phyloP scores from a whole-genome alignment of 2,113 vertebrate species.

The Prinia subflava region DNA sequence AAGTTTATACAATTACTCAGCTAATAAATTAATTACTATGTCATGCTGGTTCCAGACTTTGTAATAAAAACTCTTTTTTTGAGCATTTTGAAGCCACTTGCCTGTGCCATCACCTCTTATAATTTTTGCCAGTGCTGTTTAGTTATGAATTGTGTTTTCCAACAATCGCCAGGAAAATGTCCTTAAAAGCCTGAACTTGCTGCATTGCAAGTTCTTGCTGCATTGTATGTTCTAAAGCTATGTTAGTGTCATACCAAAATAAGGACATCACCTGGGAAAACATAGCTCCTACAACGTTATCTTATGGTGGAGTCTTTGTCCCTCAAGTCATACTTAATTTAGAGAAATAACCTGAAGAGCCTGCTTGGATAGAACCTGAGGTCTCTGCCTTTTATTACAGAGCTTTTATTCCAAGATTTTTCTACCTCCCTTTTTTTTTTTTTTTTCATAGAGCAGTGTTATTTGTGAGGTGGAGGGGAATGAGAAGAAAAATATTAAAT shows the following conservation, averaged over 20 bases:
- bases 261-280: neutral
- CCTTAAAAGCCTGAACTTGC: neutral
- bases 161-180: neutral
- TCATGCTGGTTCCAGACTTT: neutral
- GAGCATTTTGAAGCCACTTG: neutral
- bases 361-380: neutral
- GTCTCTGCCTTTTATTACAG: neutral
- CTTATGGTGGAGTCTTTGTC: neutral
- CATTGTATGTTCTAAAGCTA: neutral
- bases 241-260: neutral
- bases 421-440: neutral
- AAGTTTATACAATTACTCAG: neutral
- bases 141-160: neutral
- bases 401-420: neutral
- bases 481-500: neutral
- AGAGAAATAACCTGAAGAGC: neutral
- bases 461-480: neutral
- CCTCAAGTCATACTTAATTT: neutral
- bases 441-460: neutral
- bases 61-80: neutral
- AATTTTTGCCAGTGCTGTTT: neutral
- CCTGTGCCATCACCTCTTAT: neutral
- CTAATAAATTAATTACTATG: neutral
- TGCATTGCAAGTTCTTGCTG: neutral
- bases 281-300: neutral